phyloP scores from a whole-genome alignment of 2,113 vertebrate species.

The Rhagologus leucostigma region DNA sequence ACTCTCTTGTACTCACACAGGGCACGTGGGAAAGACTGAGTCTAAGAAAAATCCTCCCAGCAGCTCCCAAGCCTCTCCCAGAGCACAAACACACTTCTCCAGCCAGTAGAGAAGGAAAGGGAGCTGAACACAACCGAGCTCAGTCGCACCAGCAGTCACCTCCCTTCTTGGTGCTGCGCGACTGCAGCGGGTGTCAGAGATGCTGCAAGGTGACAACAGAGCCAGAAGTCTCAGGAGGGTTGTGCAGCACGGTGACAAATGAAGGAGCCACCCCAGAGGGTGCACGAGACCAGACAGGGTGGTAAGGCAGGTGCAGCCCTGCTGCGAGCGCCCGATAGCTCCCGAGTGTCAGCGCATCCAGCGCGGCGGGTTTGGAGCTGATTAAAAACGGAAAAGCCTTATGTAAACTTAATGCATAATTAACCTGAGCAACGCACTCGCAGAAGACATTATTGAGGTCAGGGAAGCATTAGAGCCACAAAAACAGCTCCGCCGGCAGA shows the following conservation, averaged over 20 bases:
- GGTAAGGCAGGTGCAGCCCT: neutral
- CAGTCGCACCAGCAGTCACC: neutral
- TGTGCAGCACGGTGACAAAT: neutral
- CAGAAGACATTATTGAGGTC: conserved; percentile 37
- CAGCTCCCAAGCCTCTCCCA: neutral
- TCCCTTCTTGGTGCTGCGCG: accelerated
- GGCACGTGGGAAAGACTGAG: neutral
- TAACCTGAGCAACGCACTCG: neutral
- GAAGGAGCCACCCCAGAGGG: neutral
- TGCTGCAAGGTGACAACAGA: neutral
- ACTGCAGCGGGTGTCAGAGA: neutral
- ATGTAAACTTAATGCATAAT: conserved; percentile 62
- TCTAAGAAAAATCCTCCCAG: neutral
- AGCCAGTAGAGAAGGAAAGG: neutral
- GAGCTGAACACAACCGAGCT: accelerated
- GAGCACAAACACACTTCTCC: neutral
- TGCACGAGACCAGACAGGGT: neutral
- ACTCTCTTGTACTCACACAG: neutral
- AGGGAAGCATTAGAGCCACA: conserved; percentile 28
- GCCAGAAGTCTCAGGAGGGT: neutral
- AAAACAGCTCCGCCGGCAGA: neutral
- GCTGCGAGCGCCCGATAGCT: accelerated
- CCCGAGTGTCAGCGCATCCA: accelerated
- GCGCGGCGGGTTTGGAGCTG: neutral
- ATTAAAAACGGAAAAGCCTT: conserved; percentile 30